A percentile compares a stretch with the other conserved stretches of the same genome.
Evolutionary conservation across 2,888 invertebrate genomes (phyloP).

Genomic region (Eurois occulta): DNA sequence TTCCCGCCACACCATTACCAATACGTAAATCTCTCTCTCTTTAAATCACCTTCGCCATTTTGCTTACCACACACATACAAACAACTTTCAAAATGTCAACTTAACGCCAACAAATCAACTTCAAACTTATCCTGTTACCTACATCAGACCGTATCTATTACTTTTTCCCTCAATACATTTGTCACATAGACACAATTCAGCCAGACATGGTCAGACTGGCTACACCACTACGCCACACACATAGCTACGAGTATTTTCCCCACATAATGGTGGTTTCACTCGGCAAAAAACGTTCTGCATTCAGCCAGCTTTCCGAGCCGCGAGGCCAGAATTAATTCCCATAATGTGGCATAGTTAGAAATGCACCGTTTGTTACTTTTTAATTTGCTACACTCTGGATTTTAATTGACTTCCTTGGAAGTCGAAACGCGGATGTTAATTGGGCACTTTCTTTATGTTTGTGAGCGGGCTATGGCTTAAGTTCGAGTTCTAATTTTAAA

Average conservation of each 20-base stretch:
- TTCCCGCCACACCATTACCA: not conserved
- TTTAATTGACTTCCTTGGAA: slow-evolving; percentile 66
- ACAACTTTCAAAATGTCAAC: slow-evolving; percentile 17
- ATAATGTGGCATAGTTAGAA: slow-evolving; percentile 64
- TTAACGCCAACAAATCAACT: slow-evolving; percentile 22
- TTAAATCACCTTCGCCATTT: not conserved
- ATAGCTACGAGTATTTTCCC: slow-evolving; percentile 74
- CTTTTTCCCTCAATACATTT: slow-evolving; percentile 64
- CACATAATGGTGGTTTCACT: slow-evolving; percentile 76
- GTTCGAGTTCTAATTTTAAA: slow-evolving; percentile 28
- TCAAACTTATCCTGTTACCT: slow-evolving; percentile 51
- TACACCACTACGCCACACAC: slow-evolving; percentile 59
- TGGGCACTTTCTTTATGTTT: slow-evolving; percentile 57
- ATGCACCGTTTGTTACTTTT: slow-evolving; percentile 58
- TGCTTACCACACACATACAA: not conserved
- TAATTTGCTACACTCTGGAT: slow-evolving; percentile 59
- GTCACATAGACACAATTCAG: slow-evolving; percentile 66
- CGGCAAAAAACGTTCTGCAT: slow-evolving; percentile 73
- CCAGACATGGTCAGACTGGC: slow-evolving; percentile 66
- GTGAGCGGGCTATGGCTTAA: slow-evolving; percentile 34
- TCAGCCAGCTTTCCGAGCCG: slow-evolving; percentile 71
- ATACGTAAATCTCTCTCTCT: not conserved
- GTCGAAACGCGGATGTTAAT: slow-evolving; percentile 55
- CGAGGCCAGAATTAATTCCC: slow-evolving; percentile 70
- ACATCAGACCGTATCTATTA: slow-evolving; percentile 47